Base-by-base conservation (phyloP, 2,797 vertebrate species). In the Megaceryle alcyon region DNA sequence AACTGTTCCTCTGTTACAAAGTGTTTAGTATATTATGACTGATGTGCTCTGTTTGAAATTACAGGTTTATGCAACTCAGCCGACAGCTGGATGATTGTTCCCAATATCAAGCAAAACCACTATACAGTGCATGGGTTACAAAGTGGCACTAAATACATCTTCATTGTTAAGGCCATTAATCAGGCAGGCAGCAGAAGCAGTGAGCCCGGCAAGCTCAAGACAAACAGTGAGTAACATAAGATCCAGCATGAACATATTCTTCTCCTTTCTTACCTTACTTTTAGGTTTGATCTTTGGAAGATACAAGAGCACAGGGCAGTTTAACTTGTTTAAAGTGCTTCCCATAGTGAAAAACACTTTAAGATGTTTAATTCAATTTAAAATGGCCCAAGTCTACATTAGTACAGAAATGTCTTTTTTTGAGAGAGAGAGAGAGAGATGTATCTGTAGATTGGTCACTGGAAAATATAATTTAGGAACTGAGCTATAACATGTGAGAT, bases 11-110 rank as follows among this genome's bases (percentile, higher is more conserved):
- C 68, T 68, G 5, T 64, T 85, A 29, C 71, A 9, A 91, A 92
- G 25, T 37, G 35, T 64, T 61, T 48, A 7, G 12, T 75, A 14
- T 63, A 57, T 51, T 83, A 35, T 49, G 84, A 96, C 86, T 73
- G 60, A 93, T 77, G 31, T 41, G 31, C 96, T 97, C 94, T 88
- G n/a, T 96, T 96, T 93, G 61, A 82, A 93, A 96, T 81, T 95
- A 49, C 98, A 99, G 99, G 99, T 98, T 98, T 99, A 97, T 99
- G 99, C 97, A 99, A 99, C 97, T 99, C 99, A 12, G 98, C 99
- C 54, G 99, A 99, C 95, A 99, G 99, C 98, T 99, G 99, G 99
- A 99, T 99, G 99, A 99, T 99, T 86, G 99, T 99, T 83, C 99
- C 99, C 84, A 99, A 99, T 97, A 99, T 99, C 97, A 99, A 99